These are phyloP conservation scores for Pica pica DNA, from an alignment of 2,113 vertebrate species.

Conservation along the genomic window DNA sequence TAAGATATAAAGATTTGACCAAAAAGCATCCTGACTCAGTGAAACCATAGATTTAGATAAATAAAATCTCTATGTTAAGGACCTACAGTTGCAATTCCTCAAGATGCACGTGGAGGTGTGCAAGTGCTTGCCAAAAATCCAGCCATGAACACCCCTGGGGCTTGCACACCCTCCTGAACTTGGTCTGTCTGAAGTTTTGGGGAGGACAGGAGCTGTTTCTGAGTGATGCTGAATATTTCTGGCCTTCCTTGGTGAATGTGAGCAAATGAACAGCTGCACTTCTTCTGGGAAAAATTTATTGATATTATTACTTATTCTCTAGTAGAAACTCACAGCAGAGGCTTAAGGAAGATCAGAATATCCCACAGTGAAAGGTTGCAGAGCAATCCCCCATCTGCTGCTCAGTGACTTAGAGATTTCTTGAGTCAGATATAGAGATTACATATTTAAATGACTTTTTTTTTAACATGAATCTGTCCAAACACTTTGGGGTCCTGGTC, in stretches of 20 bases:
- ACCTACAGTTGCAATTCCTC: background rate
- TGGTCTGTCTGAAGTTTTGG: background rate
- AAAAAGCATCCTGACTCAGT: background rate
- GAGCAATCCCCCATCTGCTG: background rate
- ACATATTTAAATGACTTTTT: accelerated
- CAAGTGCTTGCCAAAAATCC: background rate
- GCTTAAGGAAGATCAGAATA: background rate
- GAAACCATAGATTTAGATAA: background rate
- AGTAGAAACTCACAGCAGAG: accelerated
- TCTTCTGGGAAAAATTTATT: background rate
- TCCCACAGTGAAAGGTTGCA: background rate
- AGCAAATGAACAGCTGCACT: background rate
- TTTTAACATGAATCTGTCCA: background rate
- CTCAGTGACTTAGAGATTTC: background rate
- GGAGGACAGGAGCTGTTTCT: background rate
- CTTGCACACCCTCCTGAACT: background rate
- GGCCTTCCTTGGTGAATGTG: background rate
- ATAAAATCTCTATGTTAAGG: background rate
- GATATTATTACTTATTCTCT: background rate
- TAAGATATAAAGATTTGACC: background rate
- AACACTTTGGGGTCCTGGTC: background rate
- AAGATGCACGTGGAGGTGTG: background rate
- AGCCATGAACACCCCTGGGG: background rate
- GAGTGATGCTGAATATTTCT: background rate
- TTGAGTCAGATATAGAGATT: background rate